phyloP scores from a whole-genome alignment of 1,140 invertebrate species.

The Caenorhabditis remanei region DNA sequence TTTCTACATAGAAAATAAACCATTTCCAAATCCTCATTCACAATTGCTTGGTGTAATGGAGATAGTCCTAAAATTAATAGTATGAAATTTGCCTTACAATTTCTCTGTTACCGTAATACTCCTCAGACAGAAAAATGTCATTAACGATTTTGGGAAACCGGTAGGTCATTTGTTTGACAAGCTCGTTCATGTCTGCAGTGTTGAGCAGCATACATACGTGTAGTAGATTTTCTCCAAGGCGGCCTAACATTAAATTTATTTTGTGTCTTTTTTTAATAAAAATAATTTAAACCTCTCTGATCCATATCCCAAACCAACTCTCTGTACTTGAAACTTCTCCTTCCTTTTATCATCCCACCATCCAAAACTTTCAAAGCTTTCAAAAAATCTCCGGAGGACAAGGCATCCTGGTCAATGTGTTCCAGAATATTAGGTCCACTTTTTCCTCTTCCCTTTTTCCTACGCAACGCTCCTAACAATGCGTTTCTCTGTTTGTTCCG shows the following conservation, averaged over 20 bases:
- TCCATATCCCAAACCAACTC: conserved; percentile 92
- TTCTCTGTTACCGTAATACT: conserved; percentile 88
- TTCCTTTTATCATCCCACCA: conserved; percentile 79
- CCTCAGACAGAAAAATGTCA: conserved; percentile 94
- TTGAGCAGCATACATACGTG: conserved; percentile 93
- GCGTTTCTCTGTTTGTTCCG: conserved; percentile 87
- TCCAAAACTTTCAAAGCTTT: conserved; percentile 62
- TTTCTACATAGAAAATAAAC: conserved; percentile 93
- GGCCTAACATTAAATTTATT: conserved; percentile 81
- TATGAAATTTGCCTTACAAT: neutral
- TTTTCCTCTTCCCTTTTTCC: conserved; percentile 67
- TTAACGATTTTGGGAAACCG: conserved; percentile 95
- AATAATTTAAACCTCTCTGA: conserved; percentile 81
- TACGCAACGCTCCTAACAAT: conserved; percentile 83
- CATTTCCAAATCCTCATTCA: conserved; percentile 96
- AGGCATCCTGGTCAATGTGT: conserved; percentile 61
- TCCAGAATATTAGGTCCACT: conserved; percentile 67
- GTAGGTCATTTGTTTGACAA: conserved; percentile 90
- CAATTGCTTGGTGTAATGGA: conserved; percentile 91
- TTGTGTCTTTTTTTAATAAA: conserved; percentile 20
- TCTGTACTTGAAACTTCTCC: conserved; percentile 82
- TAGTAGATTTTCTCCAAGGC: conserved; percentile 93
- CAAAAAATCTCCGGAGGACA: conserved; percentile 50
- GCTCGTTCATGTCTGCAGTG: conserved; percentile 89
- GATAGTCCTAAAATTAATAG: conserved; percentile 59